Base-by-base conservation (phyloP, 1,140 invertebrate species). In the Gryon sp. region DNA sequence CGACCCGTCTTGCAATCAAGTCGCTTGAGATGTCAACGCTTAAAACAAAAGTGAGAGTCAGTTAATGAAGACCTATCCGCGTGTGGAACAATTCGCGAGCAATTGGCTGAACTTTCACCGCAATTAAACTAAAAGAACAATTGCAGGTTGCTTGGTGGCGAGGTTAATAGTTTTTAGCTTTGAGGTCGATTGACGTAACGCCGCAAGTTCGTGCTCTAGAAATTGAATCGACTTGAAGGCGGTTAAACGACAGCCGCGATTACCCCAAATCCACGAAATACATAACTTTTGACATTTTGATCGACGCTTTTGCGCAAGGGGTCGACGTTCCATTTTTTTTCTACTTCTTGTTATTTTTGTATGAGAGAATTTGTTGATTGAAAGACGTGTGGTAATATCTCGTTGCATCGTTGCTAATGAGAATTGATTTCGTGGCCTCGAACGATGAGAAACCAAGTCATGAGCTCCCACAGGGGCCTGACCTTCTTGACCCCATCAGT, bases 391-490 rank as follows among this genome's bases (percentile, higher is more conserved):
- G 69, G 62, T 53, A 73, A 76, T 70, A 62, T 53, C 63, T n/a
- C n/a, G 73, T 69, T 63, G 75, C 46, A 30, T 45, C 15, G 41
- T n/a, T n/a, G n/a, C 14, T 18, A 59, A 52, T 38, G 38, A 53
- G 48, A 63, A 83, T 84, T 83, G 83, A 84, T 83, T 84, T 84
- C 74, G 80, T 80, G 83, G 81, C 82, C 82, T 81, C 77, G 76
- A 79, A 82, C 65, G 69, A 70, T 75, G 76, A 65, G 55, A 74
- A 80, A 70, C 24, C 22, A 38, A 84, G 83, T 81, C 82, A 81
- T 83, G 83, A 87, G 85, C 81, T 87, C 84, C 85, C 83, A 83
- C 85, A 84, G 84, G 84, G 85, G 83, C 75, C 81, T 83, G 83
- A 87, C 83, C 84, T 57, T n/a, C 18, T 4, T 74, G 84, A 85